Evolutionary conservation across 2,113 vertebrate species (phyloP).

Genomic region (Lutjanus erythropterus): DNA sequence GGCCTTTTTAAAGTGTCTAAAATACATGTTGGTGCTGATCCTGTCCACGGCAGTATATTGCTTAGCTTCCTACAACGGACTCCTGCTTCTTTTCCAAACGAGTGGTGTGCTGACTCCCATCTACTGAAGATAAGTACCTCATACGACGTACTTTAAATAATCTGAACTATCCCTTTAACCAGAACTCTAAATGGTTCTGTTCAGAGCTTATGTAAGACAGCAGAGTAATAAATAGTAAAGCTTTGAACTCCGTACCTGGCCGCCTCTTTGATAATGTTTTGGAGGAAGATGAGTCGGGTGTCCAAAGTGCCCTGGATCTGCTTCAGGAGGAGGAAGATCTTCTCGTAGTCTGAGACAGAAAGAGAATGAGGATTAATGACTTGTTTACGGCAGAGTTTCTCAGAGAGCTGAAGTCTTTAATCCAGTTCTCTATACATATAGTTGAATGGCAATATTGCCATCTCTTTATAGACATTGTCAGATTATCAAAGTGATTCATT

Average conservation of each 20-base stretch:
- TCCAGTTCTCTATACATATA: background rate
- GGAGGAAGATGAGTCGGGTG: constrained; percentile 93
- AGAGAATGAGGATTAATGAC: background rate
- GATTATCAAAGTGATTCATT: background rate
- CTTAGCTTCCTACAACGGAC: no score
- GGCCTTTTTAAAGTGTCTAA: no score
- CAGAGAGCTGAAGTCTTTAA: background rate
- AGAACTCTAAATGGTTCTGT: background rate
- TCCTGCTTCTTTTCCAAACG: no score
- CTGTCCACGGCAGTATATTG: no score
- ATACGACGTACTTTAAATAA: no score
- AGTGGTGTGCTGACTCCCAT: no score
- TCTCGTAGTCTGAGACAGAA: constrained; percentile 90
- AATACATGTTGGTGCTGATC: no score
- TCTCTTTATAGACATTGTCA: background rate
- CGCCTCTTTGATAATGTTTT: constrained; percentile 97
- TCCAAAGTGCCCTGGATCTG: constrained; percentile 95
- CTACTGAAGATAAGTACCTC: no score
- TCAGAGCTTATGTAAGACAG: background rate
- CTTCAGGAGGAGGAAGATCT: constrained; percentile 95
- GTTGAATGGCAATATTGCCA: background rate
- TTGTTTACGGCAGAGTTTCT: background rate
- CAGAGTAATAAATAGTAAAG: background rate
- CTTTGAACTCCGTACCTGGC: constrained; percentile 86
- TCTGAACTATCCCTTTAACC: no score